Evolutionary conservation across 2,888 invertebrate genomes (phyloP), one percentile per base, ranked within the genome.

Genomic region (Hyppa rectilinea): DNA sequence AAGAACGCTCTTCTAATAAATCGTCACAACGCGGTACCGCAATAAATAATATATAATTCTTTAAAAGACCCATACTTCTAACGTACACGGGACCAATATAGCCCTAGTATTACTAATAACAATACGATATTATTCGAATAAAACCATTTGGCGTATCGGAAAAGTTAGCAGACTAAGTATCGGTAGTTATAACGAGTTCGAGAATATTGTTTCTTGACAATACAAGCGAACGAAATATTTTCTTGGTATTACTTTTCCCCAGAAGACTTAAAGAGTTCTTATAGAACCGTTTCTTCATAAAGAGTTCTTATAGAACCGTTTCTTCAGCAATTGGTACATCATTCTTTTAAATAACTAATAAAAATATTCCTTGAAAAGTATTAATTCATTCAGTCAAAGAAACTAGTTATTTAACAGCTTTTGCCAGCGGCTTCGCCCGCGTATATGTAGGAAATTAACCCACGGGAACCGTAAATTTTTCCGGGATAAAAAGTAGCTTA

Each of bases 151-250:
- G 53, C 55, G 47, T n/a, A 63, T 29, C 29, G 63, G n/a, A 17
- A 63, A 71, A 71, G 71, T 71, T 72, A 17, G 29, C 29, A 23
- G 52, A 71, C 61, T 36, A 43, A 72, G 63, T 63, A 40, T 23
- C 0, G 38, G 31, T 47, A 71, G 45, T 47, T 71, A 40, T 71
- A 71, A 55, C 72, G 38, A 71, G 72, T 72, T 71, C 3, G 29
- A 20, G 14, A 40, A 63, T 29, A 71, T 40, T 71, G 40, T 63
- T 71, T 72, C 38, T 34, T 26, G 23, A 36, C 2, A 47, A 40
- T 72, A 72, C 40, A 72, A 31, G 26, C 40, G 40, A 55, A 40
- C n/a, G 26, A 40, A 71, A 60, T 60, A 36, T 50, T 58, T 43
- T 50, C 70, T 58, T 50, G 9, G 5, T n/a, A 10, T 29, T n/a